Evolutionary conservation across 2,888 invertebrate genomes (phyloP), one percentile per base, ranked within the genome.

Genomic region (Coleophora flavipennella): DNA sequence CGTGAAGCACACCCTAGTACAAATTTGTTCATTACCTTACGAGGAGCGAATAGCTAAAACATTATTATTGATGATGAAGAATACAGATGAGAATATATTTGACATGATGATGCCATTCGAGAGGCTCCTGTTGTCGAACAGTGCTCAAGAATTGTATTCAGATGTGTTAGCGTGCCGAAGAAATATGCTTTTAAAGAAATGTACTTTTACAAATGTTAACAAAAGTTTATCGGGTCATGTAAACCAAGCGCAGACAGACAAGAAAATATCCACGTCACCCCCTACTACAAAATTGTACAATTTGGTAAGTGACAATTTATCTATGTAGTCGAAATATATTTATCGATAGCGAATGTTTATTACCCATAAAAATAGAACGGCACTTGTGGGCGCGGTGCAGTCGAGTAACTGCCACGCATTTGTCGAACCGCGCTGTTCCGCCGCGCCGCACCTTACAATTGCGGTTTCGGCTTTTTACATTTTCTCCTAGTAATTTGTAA

Each of bases 241-340:
- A 13, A 38, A 36, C 14, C 42, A 38, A 10, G 10, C 40, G 25
- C 43, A 35, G n/a, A 31, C 35, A 7, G 47, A 47, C 39, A 39
- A 50, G 41, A 51, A 51, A 31, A 49, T 56, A 14, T 62, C 57
- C 36, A 59, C 66, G 1, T 76, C 77, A 12, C 78, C 77, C 1
- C 76, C 78, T 31, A 71, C 79, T 1, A 72, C 78, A 1, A 63
- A 71, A 38, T 41, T 63, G 33, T 75, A 78, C 37, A 57, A 41
- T 39, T 35, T 55, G 67, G 80, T 81, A 48, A 76, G 78, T 63
- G 3, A 14, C 8, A 38, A 42, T 28, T 27, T 20, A 36, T 7
- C 31, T 31, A 37, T 34, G 6, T 20, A 28, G 13, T n/a, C 31
- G 13, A 9, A 10, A 20, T 11, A n/a, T n/a, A n/a, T 32, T 32